Base-by-base conservation (phyloP, 2,113 vertebrate species). In the Ursus arctos region DNA sequence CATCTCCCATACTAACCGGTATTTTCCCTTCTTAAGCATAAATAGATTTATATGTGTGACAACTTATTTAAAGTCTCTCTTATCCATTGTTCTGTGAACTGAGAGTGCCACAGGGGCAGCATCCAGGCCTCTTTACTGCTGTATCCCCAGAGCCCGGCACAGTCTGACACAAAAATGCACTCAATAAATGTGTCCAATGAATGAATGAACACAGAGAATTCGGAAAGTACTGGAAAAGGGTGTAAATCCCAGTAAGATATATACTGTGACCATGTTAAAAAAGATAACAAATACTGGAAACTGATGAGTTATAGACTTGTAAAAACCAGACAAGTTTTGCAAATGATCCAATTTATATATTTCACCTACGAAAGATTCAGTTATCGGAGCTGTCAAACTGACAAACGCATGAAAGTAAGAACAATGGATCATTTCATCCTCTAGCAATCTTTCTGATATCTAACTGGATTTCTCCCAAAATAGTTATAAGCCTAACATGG, bases 271-370 rank as follows among this genome's bases (percentile, higher is more conserved):
- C 59, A 74, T 26, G 12, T 59, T 53, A 81, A 77, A 36, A 69
- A 55, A 53, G 11, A 81, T n/a, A 53, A 24, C 61, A n/a, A 88
- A 81, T 53, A 79, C 33, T 19, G 24, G 43, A 69, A 79, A 57
- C 24, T 57, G 5, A 53, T 57, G 19, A 88, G 7, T 63, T 83
- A 49, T 6, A 16, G 13, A 77, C 24, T 77, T 47, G 18, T 19
- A 63, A 93, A 69, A 96, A 36, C 65, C 65, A 14, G 18, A 22
- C 5, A 85, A 51, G 53, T 49, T 91, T 93, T 63, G 6, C 11
- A 65, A 95, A 91, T 91, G 61, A 88, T 49, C 16, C 47, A 74
- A 49, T 47, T 87, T 87, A 40, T 71, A 82, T 31, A 81, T 92
- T 96, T 92, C 15, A 7, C n/a, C 57, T 40, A n/a, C 0, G 55